Conservation (phyloP, 2,797 vertebrate genomes). For the Centropyge bicolor region DNA sequence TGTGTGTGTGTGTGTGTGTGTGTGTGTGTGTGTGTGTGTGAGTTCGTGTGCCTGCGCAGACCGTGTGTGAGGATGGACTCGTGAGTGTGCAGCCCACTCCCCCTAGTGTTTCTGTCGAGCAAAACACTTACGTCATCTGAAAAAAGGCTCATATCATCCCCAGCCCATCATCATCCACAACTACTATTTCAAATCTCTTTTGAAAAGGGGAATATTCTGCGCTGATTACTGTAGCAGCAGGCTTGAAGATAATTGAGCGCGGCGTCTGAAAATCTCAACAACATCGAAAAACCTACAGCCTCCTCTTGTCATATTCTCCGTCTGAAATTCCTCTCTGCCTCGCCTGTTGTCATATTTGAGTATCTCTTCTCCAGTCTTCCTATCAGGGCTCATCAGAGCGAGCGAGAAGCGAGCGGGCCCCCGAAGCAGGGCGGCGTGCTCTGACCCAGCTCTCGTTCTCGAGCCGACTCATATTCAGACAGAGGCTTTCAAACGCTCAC, state of each 20-base stretch:
- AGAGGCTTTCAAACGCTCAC: constrained; percentile 75
- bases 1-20: constrained; percentile 42
- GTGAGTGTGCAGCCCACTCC: constrained; percentile 80
- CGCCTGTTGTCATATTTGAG: constrained; percentile 61
- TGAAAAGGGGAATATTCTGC: constrained; percentile 52
- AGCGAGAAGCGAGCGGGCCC: constrained; percentile 39
- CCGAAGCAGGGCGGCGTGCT: constrained; percentile 61
- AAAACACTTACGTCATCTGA: constrained; percentile 84
- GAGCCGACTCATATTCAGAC: constrained; percentile 68
- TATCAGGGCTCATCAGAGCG: constrained; percentile 64
- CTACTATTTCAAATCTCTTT: constrained; percentile 54
- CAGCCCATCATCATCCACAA: constrained; percentile 50
- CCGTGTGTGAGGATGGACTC: constrained; percentile 49
- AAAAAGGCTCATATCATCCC: constrained; percentile 43
- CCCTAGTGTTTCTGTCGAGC: constrained; percentile 81
- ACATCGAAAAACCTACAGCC: constrained; percentile 20
- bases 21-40: constrained; percentile 50
- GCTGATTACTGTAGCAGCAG: constrained; percentile 50
- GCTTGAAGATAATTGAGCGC: constrained; percentile 43
- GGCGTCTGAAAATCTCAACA: constrained; percentile 44
- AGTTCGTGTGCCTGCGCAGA: constrained; percentile 49
- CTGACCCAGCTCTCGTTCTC: constrained; percentile 68
- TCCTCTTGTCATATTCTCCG: constrained; percentile 29
- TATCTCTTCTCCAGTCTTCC: constrained; percentile 58
- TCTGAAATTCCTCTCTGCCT: constrained; percentile 47